Base-by-base conservation (phyloP, 2,113 vertebrate species). In the Ceyx margarethae region DNA sequence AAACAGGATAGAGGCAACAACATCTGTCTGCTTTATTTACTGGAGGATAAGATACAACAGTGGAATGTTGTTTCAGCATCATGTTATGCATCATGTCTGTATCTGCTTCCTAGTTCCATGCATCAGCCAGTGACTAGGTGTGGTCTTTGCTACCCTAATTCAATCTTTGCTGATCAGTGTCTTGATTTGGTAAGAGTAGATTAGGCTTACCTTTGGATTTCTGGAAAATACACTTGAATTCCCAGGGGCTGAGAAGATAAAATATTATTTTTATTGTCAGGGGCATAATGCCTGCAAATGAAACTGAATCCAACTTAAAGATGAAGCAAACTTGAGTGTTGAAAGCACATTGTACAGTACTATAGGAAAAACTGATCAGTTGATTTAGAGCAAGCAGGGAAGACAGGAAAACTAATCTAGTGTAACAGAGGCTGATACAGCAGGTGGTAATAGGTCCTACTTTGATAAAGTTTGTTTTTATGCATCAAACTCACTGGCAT, bases 41-140 rank as follows among this genome's bases (percentile, higher is more conserved):
- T 62, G 31, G 60, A 42, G 85, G 61, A 20, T 40, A 68, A 67
- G 29, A 4, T 40, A 31, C 11, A 10, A 7, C 15, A 0, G 0
- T 42, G 58, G 29, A 51, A 43, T 4, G 6, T 61, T 43, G 23
- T 64, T 42, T 13, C 13, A 80, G 40, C n/a, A 62, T 3, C 6
- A 23, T 3, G 37, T 37, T 37, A 1, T 26, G 4, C 9, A 22
- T 45, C 20, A 43, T 4, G 8, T 48, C 28, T 33, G 6, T 56
- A 10, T 54, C 19, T 82, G 15, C 61, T 85, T 79, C 29, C 14
- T 0, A 1, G 13, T 65, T 85, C 28, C 45, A 23, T 0, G 0
- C 17, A 11, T 62, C 46, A 66, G 60, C 21, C 17, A 33, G 6
- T 15, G 21, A 8, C n/a, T 54, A 28, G 33, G 58, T 81, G 3